Evolutionary conservation across 2,797 vertebrate species (phyloP).

Genomic region (Oceanodroma leucorhoa): DNA sequence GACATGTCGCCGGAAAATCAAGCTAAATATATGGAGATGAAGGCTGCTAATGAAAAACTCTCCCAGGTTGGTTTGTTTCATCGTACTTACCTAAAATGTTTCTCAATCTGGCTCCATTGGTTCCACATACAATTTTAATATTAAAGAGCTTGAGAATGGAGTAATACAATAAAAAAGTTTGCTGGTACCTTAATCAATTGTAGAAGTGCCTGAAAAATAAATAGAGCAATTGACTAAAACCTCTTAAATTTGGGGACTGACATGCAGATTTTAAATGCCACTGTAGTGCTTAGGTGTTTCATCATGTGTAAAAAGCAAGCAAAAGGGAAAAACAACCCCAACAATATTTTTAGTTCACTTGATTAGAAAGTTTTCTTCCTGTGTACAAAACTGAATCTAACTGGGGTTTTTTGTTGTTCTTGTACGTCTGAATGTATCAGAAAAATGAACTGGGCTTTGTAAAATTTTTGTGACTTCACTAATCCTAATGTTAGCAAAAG

Average conservation of each 20-base stretch:
- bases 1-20: conserved; percentile 88
- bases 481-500: not conserved
- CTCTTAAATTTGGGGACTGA: not conserved
- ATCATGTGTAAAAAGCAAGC: not conserved
- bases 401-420: not conserved
- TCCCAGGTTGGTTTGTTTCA: conserved; percentile 81
- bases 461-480: not conserved
- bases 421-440: not conserved
- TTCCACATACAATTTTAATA: not conserved
- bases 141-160: not conserved
- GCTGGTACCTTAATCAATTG: not conserved
- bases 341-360: not conserved
- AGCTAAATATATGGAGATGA: conserved; percentile 87
- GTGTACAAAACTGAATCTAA: not conserved
- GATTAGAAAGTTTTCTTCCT: not conserved
- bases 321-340: not conserved
- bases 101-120: not conserved
- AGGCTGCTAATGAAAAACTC: conserved; percentile 86
- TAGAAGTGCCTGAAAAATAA: not conserved
- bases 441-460: not conserved
- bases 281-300: not conserved
- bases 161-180: not conserved
- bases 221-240: not conserved
- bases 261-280: not conserved
- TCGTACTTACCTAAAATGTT: not conserved